Evolutionary conservation across 2,888 invertebrate species (phyloP).

Genomic region (Ochropleura leucogaster): DNA sequence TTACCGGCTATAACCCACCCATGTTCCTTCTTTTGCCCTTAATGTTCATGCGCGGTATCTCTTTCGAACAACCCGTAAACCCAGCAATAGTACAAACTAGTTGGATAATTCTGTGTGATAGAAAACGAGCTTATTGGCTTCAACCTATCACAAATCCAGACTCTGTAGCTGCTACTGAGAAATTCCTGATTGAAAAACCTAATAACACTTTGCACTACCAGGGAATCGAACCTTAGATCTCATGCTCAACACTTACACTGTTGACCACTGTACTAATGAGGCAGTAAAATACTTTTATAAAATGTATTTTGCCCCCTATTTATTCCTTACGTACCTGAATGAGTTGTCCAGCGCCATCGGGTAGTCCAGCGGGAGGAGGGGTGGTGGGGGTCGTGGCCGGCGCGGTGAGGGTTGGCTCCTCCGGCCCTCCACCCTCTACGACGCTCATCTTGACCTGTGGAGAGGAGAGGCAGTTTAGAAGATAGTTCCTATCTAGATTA

Average conservation of each 20-base stretch:
- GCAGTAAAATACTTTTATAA: neutral
- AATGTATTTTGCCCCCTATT: no score
- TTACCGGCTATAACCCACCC: no score
- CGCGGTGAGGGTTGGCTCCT: constrained; percentile 75
- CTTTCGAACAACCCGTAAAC: no score
- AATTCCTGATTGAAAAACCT: neutral
- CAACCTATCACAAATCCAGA: neutral
- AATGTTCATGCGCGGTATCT: no score
- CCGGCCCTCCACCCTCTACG: constrained; percentile 75
- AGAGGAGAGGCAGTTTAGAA: constrained; percentile 5
- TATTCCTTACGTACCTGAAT: constrained; percentile 53
- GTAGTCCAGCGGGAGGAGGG: constrained; percentile 49
- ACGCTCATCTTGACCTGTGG: constrained; percentile 84
- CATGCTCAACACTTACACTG: neutral
- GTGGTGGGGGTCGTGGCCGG: constrained; percentile 69
- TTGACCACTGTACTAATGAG: neutral
- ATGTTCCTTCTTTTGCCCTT: no score
- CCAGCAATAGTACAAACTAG: neutral
- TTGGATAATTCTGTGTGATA: neutral
- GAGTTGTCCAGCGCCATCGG: constrained; percentile 52
- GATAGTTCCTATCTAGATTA: neutral
- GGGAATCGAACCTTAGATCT: no score
- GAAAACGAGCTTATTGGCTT: neutral
- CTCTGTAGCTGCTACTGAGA: neutral
- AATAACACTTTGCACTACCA: neutral